These are phyloP conservation scores for Epinephelus moara DNA, from an alignment of 2,113 vertebrate species.

Conservation along the genomic window DNA sequence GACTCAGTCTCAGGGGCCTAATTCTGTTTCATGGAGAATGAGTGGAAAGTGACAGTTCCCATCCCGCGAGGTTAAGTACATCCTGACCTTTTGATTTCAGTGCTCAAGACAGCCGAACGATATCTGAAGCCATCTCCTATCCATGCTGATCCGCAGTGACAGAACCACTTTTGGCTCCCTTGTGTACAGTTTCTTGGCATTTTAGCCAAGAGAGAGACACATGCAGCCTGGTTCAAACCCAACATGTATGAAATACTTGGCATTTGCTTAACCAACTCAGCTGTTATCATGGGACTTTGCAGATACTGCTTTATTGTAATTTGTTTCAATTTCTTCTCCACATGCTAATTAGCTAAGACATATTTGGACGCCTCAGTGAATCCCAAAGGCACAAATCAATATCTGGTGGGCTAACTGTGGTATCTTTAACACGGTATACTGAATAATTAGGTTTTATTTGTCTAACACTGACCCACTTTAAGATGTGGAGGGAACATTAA, in stretches of 20 bases:
- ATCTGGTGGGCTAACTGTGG: conserved; percentile 22
- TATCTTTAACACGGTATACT: conserved; percentile 32
- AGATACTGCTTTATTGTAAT: background rate
- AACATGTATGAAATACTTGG: background rate
- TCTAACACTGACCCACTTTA: conserved; percentile 1
- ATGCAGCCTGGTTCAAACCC: conserved; percentile 1
- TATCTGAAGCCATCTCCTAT: conserved; percentile 47
- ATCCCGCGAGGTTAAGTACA: conserved; percentile 67
- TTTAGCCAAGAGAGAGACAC: conserved; percentile 16
- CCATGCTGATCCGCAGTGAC: conserved; percentile 52
- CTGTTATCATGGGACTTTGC: background rate
- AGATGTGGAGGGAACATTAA: background rate
- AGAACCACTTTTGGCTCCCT: conserved; percentile 30
- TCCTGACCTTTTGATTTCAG: conserved; percentile 67
- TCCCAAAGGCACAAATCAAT: conserved; percentile 52
- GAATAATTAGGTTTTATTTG: conserved; percentile 54
- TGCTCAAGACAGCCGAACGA: conserved; percentile 43
- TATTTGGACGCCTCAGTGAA: conserved; percentile 5
- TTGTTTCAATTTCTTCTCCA: conserved; percentile 22
- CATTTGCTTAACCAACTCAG: conserved; percentile 8
- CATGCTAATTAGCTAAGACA: conserved; percentile 25
- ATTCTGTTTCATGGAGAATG: conserved; percentile 38
- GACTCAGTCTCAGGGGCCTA: background rate
- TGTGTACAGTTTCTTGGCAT: conserved; percentile 15
- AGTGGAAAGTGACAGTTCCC: conserved; percentile 53